Conservation (phyloP, 2,797 vertebrate genomes). For the Falco cherrug region DNA sequence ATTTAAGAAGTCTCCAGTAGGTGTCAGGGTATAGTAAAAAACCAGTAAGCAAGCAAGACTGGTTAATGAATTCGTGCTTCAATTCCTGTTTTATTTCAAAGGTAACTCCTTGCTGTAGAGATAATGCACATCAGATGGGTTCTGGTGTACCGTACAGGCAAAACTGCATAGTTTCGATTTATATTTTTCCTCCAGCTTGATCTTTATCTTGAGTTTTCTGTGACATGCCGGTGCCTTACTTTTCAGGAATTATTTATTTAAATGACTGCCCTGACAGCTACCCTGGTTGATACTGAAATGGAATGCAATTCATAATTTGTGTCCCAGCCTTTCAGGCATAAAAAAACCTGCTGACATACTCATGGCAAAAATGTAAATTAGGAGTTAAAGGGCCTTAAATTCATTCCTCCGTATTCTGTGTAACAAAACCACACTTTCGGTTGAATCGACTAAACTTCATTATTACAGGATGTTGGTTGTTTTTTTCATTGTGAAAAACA, state of each 20-base stretch:
- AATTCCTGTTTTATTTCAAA: background rate
- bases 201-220: background rate
- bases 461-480: background rate
- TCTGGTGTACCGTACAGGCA: background rate
- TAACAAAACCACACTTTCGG: background rate
- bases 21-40: constrained; percentile 67
- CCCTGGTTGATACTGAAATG: background rate
- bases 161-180: background rate
- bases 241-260: background rate
- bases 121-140: background rate
- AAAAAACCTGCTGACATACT: background rate
- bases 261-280: background rate
- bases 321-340: background rate
- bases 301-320: background rate
- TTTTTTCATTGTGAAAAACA: background rate
- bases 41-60: background rate
- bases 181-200: background rate
- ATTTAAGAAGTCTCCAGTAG: constrained; percentile 59
- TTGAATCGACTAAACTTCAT: background rate
- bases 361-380: background rate
- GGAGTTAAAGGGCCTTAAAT: background rate
- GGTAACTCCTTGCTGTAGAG: background rate
- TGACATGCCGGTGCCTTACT: background rate
- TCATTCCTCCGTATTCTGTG: background rate
- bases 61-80: background rate